Evolutionary conservation across 2,888 invertebrate genomes (phyloP).

Genomic region (Gibbula magus): DNA sequence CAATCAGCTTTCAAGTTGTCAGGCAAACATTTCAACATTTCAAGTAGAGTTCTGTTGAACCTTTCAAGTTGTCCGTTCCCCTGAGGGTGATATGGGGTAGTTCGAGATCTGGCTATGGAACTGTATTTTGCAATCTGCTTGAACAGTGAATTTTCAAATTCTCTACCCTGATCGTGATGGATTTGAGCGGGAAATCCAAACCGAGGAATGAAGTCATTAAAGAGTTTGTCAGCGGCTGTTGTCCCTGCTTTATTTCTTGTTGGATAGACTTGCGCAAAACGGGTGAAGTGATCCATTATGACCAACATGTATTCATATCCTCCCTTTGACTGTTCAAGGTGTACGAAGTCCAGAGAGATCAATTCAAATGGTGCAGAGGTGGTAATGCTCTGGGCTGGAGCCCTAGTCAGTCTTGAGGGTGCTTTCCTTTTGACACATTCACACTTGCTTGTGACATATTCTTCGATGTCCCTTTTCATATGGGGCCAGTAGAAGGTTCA

Average conservation of each 20-base stretch:
- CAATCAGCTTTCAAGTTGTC: conserved; percentile 28
- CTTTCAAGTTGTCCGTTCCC: conserved; percentile 34
- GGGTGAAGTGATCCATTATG: conserved; percentile 36
- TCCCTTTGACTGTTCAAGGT: conserved; percentile 35
- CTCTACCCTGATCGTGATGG: conserved; percentile 29
- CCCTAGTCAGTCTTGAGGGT: conserved; percentile 12
- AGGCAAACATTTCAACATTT: conserved; percentile 23
- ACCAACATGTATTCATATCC: conserved; percentile 40
- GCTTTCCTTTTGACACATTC: conserved; percentile 32
- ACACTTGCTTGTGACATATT: conserved; percentile 32
- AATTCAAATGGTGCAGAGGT: conserved; percentile 38
- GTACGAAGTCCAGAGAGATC: conserved; percentile 40
- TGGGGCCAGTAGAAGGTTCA: conserved; percentile 43
- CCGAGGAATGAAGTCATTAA: conserved; percentile 24
- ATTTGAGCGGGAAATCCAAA: conserved; percentile 25
- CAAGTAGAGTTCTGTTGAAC: conserved; percentile 28
- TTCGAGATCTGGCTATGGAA: conserved; percentile 23
- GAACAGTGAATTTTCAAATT: conserved; percentile 27
- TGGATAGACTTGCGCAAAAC: conserved; percentile 35
- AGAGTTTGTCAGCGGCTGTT: conserved; percentile 30
- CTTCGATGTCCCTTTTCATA: conserved; percentile 35
- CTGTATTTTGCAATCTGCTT: background rate
- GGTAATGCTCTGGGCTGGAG: conserved; percentile 32
- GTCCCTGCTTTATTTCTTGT: conserved; percentile 32
- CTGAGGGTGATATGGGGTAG: conserved; percentile 32